Evolutionary conservation across 2,888 invertebrate genomes (phyloP).

Genomic region (Orthosia cruda): DNA sequence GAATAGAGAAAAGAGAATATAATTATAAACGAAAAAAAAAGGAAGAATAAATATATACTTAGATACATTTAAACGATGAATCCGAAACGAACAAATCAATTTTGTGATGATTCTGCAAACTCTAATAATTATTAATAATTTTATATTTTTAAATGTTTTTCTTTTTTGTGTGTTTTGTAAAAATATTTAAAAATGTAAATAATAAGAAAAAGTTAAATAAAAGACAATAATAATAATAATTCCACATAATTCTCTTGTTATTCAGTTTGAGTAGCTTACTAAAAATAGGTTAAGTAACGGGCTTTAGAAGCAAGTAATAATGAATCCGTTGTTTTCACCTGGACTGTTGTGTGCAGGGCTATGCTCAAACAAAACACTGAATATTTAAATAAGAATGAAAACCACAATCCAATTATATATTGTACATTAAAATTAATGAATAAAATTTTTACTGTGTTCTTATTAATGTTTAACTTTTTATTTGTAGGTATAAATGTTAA

Average conservation of each 20-base stretch:
- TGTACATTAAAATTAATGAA: neutral
- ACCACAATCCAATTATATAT: conserved; percentile 29
- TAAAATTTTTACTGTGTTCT: neutral
- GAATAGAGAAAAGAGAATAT: too few species aligned
- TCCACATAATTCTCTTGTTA: neutral
- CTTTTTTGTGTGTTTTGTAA: too few species aligned
- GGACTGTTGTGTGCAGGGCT: conserved; percentile 12
- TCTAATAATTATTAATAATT: too few species aligned
- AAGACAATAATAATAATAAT: too few species aligned
- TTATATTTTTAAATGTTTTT: too few species aligned
- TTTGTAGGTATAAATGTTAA: neutral
- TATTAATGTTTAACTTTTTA: neutral
- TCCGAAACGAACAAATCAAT: too few species aligned
- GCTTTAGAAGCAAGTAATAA: neutral
- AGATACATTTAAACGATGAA: too few species aligned
- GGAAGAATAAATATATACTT: too few species aligned
- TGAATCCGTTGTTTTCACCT: conserved; percentile 14
- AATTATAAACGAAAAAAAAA: too few species aligned
- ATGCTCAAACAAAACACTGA: conserved; percentile 7
- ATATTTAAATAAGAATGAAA: conserved; percentile 31
- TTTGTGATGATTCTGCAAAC: too few species aligned
- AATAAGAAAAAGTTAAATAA: too few species aligned
- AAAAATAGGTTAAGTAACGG: conserved; percentile 35
- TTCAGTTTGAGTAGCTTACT: conserved; percentile 6
- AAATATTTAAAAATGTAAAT: too few species aligned